Evolutionary conservation across 2,113 vertebrate species (phyloP).

Genomic region (Elephantulus edwardii): DNA sequence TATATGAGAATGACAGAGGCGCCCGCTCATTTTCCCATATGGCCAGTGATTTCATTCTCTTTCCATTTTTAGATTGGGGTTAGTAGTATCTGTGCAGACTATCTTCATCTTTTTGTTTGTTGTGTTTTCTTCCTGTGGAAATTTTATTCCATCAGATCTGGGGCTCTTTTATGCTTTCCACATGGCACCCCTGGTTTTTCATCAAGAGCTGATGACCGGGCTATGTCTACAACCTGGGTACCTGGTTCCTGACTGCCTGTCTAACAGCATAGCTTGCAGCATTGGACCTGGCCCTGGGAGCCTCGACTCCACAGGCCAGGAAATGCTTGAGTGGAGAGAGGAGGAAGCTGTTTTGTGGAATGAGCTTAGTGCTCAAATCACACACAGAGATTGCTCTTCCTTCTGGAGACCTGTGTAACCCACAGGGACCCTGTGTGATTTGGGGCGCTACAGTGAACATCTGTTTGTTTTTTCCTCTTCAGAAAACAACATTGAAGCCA

Average conservation of each 20-base stretch:
- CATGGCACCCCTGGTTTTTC: not conserved
- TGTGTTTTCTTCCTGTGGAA: not conserved
- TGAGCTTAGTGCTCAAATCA: not conserved
- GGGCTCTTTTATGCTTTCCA: not conserved
- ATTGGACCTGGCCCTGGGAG: not conserved
- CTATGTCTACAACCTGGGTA: not conserved
- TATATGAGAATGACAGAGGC: not conserved
- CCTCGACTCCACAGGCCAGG: not conserved
- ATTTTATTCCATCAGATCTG: not conserved
- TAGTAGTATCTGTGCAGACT: not conserved
- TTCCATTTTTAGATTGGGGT: not conserved
- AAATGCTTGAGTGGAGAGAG: not conserved
- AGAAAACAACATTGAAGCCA: constrained; percentile 88
- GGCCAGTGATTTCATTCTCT: not conserved
- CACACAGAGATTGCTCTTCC: not conserved
- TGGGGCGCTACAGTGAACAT: not conserved
- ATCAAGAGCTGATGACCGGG: not conserved
- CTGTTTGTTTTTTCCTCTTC: constrained; percentile 52
- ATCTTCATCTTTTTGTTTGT: constrained; percentile 8
- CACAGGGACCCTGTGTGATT: not conserved
- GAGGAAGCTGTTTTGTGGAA: not conserved
- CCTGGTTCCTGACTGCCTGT: not conserved
- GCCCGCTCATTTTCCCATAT: not conserved
- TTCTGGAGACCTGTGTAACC: not conserved
- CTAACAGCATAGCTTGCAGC: not conserved